Evolutionary conservation across 2,113 vertebrate genomes (phyloP).

Genomic region (Salvelinus namaycush): DNA sequence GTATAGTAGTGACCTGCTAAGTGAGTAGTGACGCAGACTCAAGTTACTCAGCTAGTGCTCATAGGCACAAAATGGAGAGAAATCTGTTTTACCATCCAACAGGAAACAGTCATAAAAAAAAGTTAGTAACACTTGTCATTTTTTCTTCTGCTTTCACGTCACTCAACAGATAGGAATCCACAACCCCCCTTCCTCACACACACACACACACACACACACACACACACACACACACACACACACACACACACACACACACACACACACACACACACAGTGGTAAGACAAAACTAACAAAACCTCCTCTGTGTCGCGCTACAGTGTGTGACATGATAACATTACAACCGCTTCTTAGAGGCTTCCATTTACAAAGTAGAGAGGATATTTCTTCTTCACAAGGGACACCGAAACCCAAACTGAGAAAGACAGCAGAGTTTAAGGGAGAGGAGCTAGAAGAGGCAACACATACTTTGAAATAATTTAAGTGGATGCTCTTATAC

Average conservation of each 20-base stretch:
- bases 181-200: not conserved
- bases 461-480: not conserved
- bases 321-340: not conserved
- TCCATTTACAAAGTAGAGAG: not conserved
- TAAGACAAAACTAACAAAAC: not conserved
- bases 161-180: not conserved
- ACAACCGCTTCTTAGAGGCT: not conserved
- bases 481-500: not conserved
- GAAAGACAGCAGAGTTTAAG: not conserved
- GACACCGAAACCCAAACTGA: not conserved
- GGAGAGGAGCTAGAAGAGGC: not conserved
- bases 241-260: not conserved
- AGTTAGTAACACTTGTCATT: not conserved
- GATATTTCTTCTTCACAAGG: not conserved
- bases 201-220: not conserved
- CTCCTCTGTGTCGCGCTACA: not conserved
- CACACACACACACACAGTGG: not conserved
- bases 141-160: not conserved
- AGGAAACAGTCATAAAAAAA: not conserved
- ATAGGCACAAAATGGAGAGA: not conserved
- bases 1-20: no score
- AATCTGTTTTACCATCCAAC: not conserved
- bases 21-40: no score
- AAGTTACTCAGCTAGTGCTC: conserved; percentile 1
- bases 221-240: not conserved